Evolutionary conservation across 2,888 invertebrate genomes (phyloP).

Genomic region (Pimpla rufipes): DNA sequence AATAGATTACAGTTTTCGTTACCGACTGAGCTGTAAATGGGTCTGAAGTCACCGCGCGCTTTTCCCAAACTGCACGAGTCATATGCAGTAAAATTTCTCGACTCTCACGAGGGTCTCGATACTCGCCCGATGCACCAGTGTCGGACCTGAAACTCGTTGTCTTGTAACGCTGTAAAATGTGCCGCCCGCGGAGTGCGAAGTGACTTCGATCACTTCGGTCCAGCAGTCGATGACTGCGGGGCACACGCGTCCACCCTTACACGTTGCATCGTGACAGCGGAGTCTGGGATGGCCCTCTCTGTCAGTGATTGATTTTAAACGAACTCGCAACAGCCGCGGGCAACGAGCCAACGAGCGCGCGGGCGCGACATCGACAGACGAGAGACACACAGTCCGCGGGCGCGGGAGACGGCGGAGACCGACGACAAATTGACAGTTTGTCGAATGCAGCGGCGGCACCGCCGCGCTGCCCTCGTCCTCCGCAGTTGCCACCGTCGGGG

Average conservation of each 20-base stretch:
- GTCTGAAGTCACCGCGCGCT: too few species aligned
- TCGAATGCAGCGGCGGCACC: conserved; percentile 79
- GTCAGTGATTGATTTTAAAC: conserved; percentile 83
- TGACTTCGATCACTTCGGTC: neutral
- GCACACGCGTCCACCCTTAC: neutral
- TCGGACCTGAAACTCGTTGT: neutral
- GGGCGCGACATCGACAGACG: conserved; percentile 47
- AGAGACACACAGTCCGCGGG: conserved; percentile 29
- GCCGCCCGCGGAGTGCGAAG: neutral
- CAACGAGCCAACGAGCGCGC: conserved; percentile 40
- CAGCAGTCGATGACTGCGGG: neutral
- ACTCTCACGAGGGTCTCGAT: too few species aligned
- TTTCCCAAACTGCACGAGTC: too few species aligned
- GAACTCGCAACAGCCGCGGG: conserved; percentile 71
- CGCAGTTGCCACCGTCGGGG: neutral
- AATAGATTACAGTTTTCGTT: too few species aligned
- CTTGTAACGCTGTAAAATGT: neutral
- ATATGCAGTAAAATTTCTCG: too few species aligned
- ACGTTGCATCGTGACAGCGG: conserved; percentile 8
- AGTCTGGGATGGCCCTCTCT: conserved; percentile 48
- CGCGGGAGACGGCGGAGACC: conserved; percentile 67
- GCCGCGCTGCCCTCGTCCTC: conserved; percentile 29
- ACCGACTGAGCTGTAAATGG: too few species aligned
- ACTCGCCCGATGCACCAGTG: neutral
- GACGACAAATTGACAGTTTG: conserved; percentile 83